phyloP scores from a whole-genome alignment of 2,113 vertebrate species.

The Grantiella picta region DNA sequence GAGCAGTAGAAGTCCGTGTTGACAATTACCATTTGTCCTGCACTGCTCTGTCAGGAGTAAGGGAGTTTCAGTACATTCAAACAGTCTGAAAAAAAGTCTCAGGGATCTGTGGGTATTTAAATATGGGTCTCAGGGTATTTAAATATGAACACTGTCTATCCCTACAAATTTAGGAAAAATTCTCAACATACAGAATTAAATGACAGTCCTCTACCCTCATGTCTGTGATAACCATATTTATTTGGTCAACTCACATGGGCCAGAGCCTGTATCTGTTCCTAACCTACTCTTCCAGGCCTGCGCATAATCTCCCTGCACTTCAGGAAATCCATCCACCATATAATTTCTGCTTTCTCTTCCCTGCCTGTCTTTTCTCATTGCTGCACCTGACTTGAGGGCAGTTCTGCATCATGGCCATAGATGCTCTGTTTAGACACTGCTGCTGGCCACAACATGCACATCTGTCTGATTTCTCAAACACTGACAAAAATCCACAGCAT shows the following conservation, averaged over 20 bases:
- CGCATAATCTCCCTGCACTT: background rate
- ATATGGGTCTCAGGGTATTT: background rate
- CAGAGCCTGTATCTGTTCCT: background rate
- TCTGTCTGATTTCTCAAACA: background rate
- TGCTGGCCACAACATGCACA: background rate
- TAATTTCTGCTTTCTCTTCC: background rate
- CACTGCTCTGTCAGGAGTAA: background rate
- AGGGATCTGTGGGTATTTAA: background rate
- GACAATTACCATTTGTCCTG: slow-evolving; percentile 27
- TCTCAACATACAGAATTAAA: background rate
- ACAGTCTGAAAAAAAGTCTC: background rate
- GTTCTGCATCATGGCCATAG: background rate
- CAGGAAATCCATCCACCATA: background rate
- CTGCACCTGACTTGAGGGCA: background rate
- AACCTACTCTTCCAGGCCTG: background rate
- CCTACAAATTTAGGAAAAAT: background rate
- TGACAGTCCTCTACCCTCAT: background rate
- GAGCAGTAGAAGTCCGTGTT: background rate
- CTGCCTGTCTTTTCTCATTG: background rate
- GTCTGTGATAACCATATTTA: background rate
- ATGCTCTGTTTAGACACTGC: background rate
- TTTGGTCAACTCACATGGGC: background rate
- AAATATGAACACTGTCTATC: background rate
- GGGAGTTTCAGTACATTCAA: background rate
- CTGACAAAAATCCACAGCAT: background rate